phyloP scores from a whole-genome alignment of 2,797 vertebrate genomes.

The Sphaeramia orbicularis region DNA sequence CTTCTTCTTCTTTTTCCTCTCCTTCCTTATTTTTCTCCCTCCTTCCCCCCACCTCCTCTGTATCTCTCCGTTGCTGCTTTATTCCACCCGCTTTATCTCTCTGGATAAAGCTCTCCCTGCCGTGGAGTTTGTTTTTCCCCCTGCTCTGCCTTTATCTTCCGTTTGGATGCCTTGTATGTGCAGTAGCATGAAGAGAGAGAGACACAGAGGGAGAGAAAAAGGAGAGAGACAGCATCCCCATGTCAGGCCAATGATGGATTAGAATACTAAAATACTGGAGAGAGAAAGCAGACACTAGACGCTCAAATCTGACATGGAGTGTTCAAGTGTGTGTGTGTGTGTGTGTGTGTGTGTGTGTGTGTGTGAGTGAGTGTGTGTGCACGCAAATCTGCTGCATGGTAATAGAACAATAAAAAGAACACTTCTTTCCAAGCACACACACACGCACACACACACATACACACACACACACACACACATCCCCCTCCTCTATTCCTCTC shows the following conservation, averaged over 20 bases:
- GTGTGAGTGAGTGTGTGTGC: constrained; percentile 22
- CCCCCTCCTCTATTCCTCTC: constrained; percentile 31
- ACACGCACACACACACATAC: constrained; percentile 8
- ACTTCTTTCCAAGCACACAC: constrained; percentile 36
- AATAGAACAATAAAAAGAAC: constrained; percentile 71
- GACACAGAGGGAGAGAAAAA: constrained; percentile 32
- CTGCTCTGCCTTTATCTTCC: constrained; percentile 72
- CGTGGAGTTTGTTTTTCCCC: constrained; percentile 65
- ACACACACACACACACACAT: constrained; percentile 22
- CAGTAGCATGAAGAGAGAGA: constrained; percentile 48
- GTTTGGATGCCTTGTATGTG: constrained; percentile 66
- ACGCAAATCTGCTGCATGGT: constrained; percentile 56
- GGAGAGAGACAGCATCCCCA: constrained; percentile 54
- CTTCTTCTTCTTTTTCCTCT: constrained; percentile 14
- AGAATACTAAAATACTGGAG: constrained; percentile 75
- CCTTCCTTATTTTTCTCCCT: constrained; percentile 6
- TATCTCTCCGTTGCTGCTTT: constrained; percentile 58
- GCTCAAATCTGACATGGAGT: constrained; percentile 61
- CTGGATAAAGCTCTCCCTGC: constrained; percentile 69
- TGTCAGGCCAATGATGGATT: constrained; percentile 82
- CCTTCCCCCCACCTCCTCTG: constrained; percentile 6
- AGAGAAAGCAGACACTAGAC: constrained; percentile 65
- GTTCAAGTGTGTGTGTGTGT: constrained; percentile 40
- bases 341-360: constrained; percentile 14
- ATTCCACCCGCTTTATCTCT: constrained; percentile 64